phyloP scores from a whole-genome alignment of 2,888 invertebrate genomes.

The Trisateles emortualis region DNA sequence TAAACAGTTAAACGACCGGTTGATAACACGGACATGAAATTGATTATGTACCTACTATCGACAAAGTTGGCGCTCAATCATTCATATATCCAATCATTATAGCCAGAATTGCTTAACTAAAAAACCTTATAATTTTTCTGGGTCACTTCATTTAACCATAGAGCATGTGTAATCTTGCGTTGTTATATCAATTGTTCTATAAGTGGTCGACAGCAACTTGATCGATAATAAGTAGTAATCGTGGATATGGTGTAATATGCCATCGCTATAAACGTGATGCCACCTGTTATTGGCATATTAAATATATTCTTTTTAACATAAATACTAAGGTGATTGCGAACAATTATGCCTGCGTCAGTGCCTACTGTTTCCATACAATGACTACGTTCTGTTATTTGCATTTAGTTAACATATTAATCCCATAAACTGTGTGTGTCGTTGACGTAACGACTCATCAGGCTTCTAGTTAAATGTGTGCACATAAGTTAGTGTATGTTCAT shows the following conservation, averaged over 20 bases:
- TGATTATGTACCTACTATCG: slow-evolving; percentile 22
- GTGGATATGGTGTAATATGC: slow-evolving; percentile 25
- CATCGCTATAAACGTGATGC: slow-evolving; percentile 1
- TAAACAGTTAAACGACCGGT: slow-evolving; percentile 21
- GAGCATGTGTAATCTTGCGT: too few relatives aligned
- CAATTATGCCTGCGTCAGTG: slow-evolving; percentile 8
- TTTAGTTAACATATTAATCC: slow-evolving; percentile 79
- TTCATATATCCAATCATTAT: too few relatives aligned
- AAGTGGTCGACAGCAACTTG: too few relatives aligned
- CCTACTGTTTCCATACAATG: slow-evolving; percentile 11
- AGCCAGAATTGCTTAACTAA: too few relatives aligned
- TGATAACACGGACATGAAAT: slow-evolving; percentile 35
- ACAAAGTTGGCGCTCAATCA: too few relatives aligned
- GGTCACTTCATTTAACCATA: too few relatives aligned
- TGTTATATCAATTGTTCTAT: too few relatives aligned
- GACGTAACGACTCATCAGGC: slow-evolving; percentile 62
- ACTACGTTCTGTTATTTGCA: slow-evolving; percentile 64
- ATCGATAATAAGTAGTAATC: too few relatives aligned
- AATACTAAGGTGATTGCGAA: background rate
- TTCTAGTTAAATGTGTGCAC: slow-evolving; percentile 33
- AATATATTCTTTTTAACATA: background rate
- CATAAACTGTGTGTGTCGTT: slow-evolving; percentile 66
- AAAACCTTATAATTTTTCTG: too few relatives aligned
- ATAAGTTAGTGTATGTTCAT: slow-evolving; percentile 35
- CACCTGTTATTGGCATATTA: background rate